A percentile compares a stretch with the other conserved stretches of the same genome.
phyloP scores from a whole-genome alignment of 2,888 invertebrate species.

The Pterostichus niger region DNA sequence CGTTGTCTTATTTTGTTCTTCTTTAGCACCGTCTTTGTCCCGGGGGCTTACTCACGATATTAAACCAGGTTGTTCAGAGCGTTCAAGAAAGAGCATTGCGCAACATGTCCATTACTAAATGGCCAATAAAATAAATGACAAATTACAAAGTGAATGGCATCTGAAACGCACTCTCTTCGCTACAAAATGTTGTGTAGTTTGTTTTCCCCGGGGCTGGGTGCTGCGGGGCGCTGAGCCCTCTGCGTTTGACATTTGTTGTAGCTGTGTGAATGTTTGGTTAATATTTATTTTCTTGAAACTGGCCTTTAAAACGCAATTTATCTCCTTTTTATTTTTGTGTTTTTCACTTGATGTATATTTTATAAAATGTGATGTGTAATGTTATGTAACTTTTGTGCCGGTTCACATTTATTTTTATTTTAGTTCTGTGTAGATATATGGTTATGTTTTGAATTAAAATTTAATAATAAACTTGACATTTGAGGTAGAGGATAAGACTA shows the following conservation, averaged over 20 bases:
- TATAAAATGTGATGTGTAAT: background rate
- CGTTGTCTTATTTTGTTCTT: conserved; percentile 16
- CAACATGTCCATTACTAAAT: conserved; percentile 60
- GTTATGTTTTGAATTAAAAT: no score
- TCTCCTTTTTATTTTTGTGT: background rate
- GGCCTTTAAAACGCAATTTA: conserved; percentile 2
- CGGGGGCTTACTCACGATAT: conserved; percentile 61
- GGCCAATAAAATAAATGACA: conserved; percentile 65
- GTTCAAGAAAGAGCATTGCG: conserved; percentile 7
- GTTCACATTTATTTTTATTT: background rate
- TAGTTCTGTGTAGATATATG: no score
- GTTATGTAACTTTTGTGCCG: background rate
- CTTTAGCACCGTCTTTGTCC: conserved; percentile 6
- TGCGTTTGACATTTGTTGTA: conserved; percentile 29
- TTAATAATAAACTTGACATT: no score
- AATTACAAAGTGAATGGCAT: conserved; percentile 48
- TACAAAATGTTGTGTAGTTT: conserved; percentile 11
- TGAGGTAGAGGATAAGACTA: no score
- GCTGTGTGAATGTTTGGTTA: conserved; percentile 7
- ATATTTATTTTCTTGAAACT: conserved; percentile 9
- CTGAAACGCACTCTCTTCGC: conserved; percentile 29
- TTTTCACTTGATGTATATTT: background rate
- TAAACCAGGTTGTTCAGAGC: conserved; percentile 48
- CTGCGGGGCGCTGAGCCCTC: background rate
- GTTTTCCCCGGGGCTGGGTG: background rate